phyloP scores from a whole-genome alignment of 2,113 vertebrate species.

The Prunella fulvescens region DNA sequence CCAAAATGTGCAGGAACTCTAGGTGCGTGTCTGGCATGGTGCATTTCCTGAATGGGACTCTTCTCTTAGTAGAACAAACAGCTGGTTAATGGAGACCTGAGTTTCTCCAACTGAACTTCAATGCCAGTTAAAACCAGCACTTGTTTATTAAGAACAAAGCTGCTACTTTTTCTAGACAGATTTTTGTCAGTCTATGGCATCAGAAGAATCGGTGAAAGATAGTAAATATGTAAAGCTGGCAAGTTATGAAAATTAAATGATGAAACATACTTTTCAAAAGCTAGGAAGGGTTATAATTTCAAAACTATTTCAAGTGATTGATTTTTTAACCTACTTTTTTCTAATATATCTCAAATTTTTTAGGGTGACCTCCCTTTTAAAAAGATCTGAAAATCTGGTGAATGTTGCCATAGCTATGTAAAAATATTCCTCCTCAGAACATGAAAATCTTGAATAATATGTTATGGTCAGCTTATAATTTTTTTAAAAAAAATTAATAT shows the following conservation, averaged over 20 bases:
- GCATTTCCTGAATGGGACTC: background rate
- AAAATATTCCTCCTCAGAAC: background rate
- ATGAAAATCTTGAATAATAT: background rate
- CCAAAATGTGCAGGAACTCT: background rate
- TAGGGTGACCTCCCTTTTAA: background rate
- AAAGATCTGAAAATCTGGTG: background rate
- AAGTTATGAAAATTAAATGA: background rate
- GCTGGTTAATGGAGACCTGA: background rate
- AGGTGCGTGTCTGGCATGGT: background rate
- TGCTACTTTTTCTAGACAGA: background rate
- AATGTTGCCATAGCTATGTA: background rate
- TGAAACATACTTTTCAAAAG: background rate
- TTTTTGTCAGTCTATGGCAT: background rate
- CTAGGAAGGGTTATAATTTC: background rate
- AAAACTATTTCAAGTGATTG: background rate
- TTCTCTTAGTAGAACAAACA: background rate
- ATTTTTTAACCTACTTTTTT: background rate
- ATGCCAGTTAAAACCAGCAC: background rate
- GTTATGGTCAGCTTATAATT: background rate
- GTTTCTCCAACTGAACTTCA: background rate
- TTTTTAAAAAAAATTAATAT: rapidly evolving
- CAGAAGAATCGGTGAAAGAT: background rate
- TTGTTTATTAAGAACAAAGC: background rate
- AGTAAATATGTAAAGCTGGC: background rate
- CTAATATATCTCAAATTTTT: background rate